Percentiles rank a stretch among this genome's conserved stretches.
Conservation (phyloP, 2,113 vertebrate species). For the Heteronetta atricapilla region DNA sequence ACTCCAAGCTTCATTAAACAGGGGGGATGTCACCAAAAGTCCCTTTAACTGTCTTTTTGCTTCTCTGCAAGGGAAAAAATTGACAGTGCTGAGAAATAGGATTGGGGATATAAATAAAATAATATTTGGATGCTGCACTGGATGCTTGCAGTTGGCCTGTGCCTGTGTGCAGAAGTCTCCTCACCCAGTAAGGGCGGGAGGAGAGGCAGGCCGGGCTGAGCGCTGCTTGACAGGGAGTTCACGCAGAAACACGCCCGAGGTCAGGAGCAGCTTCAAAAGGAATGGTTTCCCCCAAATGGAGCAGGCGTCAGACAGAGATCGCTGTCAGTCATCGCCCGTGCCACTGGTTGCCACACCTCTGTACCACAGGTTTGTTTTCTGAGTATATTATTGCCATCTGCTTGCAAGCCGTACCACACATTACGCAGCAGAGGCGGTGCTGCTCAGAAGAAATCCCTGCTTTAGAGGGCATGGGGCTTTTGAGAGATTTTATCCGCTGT, state of each 20-base stretch:
- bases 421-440: too few species aligned
- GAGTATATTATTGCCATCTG: fast-evolving
- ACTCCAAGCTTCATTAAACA: conserved; percentile 85
- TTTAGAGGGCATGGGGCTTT: background rate
- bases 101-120: conserved; percentile 65
- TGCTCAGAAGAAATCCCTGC: background rate
- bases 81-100: conserved; percentile 65
- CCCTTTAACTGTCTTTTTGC: conserved; percentile 72
- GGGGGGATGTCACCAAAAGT: conserved; percentile 81
- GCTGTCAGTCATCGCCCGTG: background rate
- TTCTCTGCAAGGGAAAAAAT: conserved; percentile 18
- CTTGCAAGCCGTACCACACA: background rate
- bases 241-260: background rate
- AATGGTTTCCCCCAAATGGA: background rate
- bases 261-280: conserved; percentile 15
- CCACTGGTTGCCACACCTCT: background rate
- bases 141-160: background rate
- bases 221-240: background rate
- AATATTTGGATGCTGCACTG: background rate
- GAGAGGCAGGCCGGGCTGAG: background rate
- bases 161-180: background rate
- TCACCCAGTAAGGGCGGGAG: background rate
- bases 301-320: background rate
- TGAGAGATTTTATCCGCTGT: background rate
- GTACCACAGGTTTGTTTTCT: background rate